Evolutionary conservation across 2,797 vertebrate genomes (phyloP).

Genomic region (Lindbergichthys nudifrons): DNA sequence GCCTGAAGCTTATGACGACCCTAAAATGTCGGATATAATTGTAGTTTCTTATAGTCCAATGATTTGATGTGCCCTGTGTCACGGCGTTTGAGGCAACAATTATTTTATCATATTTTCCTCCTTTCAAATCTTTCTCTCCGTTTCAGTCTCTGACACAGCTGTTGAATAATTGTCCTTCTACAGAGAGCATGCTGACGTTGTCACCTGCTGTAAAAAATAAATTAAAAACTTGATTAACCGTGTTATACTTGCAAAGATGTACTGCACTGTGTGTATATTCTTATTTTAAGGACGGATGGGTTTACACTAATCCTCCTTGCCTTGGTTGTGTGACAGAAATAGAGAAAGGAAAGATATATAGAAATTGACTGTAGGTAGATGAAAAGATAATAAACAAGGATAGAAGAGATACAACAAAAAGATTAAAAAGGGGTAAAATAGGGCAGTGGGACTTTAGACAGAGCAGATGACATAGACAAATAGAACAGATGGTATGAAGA

Average conservation of each 20-base stretch:
- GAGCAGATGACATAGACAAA: slow-evolving; percentile 38
- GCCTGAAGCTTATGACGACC: slow-evolving; percentile 66
- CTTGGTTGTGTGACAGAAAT: not conserved
- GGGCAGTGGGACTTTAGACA: slow-evolving; percentile 6
- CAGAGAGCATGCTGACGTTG: not conserved
- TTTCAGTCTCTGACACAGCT: slow-evolving; percentile 3
- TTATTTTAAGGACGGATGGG: not conserved
- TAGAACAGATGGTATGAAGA: slow-evolving; percentile 36
- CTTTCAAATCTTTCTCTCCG: not conserved
- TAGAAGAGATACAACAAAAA: slow-evolving; percentile 1
- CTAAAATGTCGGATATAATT: slow-evolving; percentile 69
- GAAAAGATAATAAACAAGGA: slow-evolving; percentile 5
- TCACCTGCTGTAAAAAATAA: slow-evolving; percentile 3
- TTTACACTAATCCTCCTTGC: not conserved
- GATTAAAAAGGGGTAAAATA: slow-evolving; percentile 23
- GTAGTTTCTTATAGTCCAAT: slow-evolving; percentile 44
- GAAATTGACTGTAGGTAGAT: slow-evolving; percentile 1
- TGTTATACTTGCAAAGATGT: not conserved
- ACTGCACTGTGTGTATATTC: not conserved
- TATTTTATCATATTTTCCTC: slow-evolving; percentile 26
- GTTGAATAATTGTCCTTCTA: not conserved
- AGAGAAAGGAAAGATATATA: not conserved
- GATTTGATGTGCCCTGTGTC: slow-evolving; percentile 48
- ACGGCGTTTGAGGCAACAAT: slow-evolving; percentile 20
- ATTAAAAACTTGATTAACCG: not conserved